Percentiles rank a stretch among this genome's conserved stretches.
These are phyloP conservation scores for Mercenaria mercenaria DNA, from an alignment of 1,140 invertebrate genomes.

Conservation along the genomic window DNA sequence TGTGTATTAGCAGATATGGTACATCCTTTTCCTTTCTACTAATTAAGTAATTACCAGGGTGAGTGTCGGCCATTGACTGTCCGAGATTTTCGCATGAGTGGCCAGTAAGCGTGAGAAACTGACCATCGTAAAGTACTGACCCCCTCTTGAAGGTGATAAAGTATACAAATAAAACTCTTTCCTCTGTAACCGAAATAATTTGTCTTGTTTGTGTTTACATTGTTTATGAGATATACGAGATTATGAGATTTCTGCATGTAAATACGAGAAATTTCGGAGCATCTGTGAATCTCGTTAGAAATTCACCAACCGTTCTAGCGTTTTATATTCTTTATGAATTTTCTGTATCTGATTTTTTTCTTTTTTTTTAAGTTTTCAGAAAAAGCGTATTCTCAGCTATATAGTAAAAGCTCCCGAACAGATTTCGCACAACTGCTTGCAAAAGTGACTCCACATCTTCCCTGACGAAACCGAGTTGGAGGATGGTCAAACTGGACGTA, in stretches of 20 bases:
- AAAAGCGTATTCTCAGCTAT: too few relatives aligned
- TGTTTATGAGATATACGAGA: conserved; percentile 1
- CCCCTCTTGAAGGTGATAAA: conserved; percentile 32
- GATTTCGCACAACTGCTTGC: too few relatives aligned
- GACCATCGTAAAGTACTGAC: conserved; percentile 16
- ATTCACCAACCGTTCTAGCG: background rate
- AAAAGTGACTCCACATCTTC: too few relatives aligned
- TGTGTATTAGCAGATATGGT: background rate
- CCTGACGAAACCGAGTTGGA: too few relatives aligned
- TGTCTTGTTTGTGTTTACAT: conserved; percentile 18
- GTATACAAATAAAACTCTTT: conserved; percentile 37
- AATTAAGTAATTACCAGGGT: conserved; percentile 7
- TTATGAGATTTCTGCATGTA: background rate
- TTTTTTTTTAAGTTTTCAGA: too few relatives aligned
- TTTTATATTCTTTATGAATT: too few relatives aligned
- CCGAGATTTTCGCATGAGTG: conserved; percentile 1
- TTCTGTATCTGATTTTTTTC: too few relatives aligned
- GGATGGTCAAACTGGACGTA: too few relatives aligned
- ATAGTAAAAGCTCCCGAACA: too few relatives aligned
- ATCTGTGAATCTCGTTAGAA: background rate
- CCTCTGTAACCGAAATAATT: conserved; percentile 11
- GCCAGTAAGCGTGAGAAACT: conserved; percentile 26
- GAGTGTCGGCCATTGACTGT: background rate
- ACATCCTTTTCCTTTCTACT: background rate
- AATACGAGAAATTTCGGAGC: background rate